Evolutionary conservation across 2,113 vertebrate species (phyloP), one percentile per base, ranked within the genome.

Genomic region (Thomomys bottae): DNA sequence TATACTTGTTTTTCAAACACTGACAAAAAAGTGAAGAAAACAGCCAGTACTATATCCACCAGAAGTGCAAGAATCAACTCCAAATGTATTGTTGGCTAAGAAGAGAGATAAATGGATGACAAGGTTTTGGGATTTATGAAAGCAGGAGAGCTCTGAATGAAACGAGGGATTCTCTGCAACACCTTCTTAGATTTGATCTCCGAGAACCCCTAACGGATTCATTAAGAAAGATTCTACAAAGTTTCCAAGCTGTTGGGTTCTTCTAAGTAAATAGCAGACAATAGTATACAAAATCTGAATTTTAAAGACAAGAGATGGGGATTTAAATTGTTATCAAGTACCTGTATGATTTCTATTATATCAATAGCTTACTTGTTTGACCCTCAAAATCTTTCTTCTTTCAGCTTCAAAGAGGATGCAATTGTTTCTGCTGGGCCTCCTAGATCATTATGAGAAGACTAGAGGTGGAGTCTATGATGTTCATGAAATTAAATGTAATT

Each of bases 191-290:
- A 76, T 17, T 11, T 67, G 21, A 64, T 91, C 38, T 91, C 78
- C 64, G 66, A 71, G 70, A 85, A 72, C 21, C 63, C 28, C 30
- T 81, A n/a, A 66, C 40, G 23, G 57, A 81, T 81, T 80, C 89
- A 32, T 26, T 20, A 67, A 87, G 42, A 24, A 34, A 40, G 34
- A 67, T 54, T 81, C 90, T 63, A 34, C 36, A 67, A 38, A 30
- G 15, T 76, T 84, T 89, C 84, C 42, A 81, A 72, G 68, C 54
- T 36, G 17, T 64, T 90, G 57, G 75, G 70, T 63, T 40, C 21
- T 78, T 92, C 75, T 57, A 38, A 67, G 30, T 30, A 94, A 76
- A 63, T 76, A 87, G 26, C 24, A 76, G n/a, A 77, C 88, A 57
- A 6, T 70, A 79, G 24, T 71, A 70, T 38, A 68, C 66, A 78